A percentile compares a stretch with the other conserved stretches of the same genome.
Conservation (phyloP, 2,113 vertebrate species). For the Pristiophorus japonicus region DNA sequence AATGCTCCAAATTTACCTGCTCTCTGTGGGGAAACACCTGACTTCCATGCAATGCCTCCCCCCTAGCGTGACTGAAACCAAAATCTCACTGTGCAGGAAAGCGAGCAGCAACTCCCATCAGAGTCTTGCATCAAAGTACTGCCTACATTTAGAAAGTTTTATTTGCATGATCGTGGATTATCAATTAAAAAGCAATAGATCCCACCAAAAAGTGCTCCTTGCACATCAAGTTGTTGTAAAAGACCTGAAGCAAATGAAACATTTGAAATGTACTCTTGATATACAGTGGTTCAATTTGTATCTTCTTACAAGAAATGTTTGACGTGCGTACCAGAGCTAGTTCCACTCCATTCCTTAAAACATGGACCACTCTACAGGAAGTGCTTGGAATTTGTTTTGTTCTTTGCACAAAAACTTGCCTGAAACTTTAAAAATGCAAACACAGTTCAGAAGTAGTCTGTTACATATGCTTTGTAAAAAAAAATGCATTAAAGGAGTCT, state of each 20-base stretch:
- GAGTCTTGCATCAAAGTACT: background rate
- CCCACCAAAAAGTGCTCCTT: background rate
- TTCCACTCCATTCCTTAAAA: background rate
- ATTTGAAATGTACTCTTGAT: background rate
- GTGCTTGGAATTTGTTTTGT: background rate
- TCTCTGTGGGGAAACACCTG: background rate
- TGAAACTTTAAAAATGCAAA: background rate
- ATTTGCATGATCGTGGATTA: background rate
- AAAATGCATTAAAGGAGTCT: background rate
- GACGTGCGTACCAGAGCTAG: background rate
- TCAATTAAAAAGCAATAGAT: background rate
- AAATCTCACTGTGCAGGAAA: background rate
- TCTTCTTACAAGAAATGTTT: background rate
- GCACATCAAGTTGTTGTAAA: background rate
- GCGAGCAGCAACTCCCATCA: background rate
- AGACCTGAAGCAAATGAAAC: background rate
- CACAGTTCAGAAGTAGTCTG: background rate
- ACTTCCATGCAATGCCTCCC: background rate
- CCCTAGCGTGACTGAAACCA: background rate
- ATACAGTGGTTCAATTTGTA: background rate
- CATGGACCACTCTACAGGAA: background rate
- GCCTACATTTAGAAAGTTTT: background rate
- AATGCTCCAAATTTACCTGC: background rate
- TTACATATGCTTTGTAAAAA: background rate
- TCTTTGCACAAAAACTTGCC: background rate